Evolutionary conservation across 2,113 vertebrate species (phyloP).

Genomic region (Ophiodon elongatus): DNA sequence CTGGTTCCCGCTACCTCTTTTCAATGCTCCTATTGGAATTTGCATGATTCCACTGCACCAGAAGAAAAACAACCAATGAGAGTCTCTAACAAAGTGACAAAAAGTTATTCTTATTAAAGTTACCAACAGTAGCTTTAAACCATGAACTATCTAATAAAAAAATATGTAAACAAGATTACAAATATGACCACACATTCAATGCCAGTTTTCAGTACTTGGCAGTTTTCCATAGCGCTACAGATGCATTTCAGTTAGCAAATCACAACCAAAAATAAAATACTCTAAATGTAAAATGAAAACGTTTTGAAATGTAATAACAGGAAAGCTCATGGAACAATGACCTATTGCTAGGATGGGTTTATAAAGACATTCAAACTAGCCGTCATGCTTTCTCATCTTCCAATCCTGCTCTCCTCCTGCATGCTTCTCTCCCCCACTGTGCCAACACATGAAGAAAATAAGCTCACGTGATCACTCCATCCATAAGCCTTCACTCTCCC

Average conservation of each 20-base stretch:
- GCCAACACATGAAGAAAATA: slow-evolving; percentile 56
- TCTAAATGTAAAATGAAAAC: background rate
- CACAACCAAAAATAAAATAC: background rate
- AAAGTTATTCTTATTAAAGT: no score
- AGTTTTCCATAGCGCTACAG: background rate
- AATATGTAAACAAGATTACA: background rate
- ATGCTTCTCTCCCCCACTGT: slow-evolving; percentile 31
- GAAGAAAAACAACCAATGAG: background rate
- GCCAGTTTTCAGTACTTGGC: background rate
- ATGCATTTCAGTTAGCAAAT: background rate
- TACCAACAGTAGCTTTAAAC: no score
- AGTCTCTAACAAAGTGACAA: background rate
- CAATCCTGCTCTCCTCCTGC: slow-evolving; percentile 22
- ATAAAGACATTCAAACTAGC: slow-evolving; percentile 12
- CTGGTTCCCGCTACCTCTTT: background rate
- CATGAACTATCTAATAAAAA: background rate
- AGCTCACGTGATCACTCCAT: slow-evolving; percentile 58
- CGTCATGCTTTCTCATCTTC: slow-evolving; percentile 25
- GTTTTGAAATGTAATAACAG: background rate
- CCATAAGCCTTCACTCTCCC: slow-evolving; percentile 56
- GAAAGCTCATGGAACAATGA: background rate
- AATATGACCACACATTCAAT: no score
- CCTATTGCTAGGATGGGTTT: background rate
- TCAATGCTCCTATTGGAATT: background rate
- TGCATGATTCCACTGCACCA: background rate